Evolutionary conservation across 2,113 vertebrate genomes (phyloP).

Genomic region (Leptobrachium leishanense): DNA sequence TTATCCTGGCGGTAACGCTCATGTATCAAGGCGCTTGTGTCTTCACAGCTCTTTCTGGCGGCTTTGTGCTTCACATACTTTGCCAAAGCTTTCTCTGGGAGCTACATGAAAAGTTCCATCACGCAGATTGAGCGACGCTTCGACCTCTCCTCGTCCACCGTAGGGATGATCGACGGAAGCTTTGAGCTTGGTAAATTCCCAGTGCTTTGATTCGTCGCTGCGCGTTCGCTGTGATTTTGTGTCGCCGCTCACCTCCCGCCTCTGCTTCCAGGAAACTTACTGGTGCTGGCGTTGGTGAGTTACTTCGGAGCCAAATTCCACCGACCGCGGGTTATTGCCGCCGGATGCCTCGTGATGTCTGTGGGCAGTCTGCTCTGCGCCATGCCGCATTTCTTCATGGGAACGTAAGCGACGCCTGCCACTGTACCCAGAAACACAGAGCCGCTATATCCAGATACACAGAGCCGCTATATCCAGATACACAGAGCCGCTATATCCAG

Average conservation of each 20-base stretch:
- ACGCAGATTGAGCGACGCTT: slow-evolving; percentile 93
- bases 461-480: not conserved
- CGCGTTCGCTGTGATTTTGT: rapidly evolving
- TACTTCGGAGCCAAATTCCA: slow-evolving; percentile 89
- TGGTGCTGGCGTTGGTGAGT: slow-evolving; percentile 86
- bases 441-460: not conserved
- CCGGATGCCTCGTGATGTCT: slow-evolving; percentile 80
- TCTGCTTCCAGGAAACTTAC: slow-evolving; percentile 79
- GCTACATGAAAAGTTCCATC: slow-evolving; percentile 86
- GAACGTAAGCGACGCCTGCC: slow-evolving; percentile 73
- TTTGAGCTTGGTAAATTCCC: slow-evolving; percentile 87
- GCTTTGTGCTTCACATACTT: slow-evolving; percentile 81
- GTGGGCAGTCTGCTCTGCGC: slow-evolving; percentile 76
- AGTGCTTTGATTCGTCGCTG: not conserved
- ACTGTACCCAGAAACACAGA: not conserved
- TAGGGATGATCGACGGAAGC: slow-evolving; percentile 83
- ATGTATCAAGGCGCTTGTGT: not conserved
- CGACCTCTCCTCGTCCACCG: slow-evolving; percentile 74
- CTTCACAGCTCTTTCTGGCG: slow-evolving; percentile 76
- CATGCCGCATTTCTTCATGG: slow-evolving; percentile 94
- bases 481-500: not conserved
- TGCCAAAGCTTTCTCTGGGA: slow-evolving; percentile 72
- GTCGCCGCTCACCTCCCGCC: slow-evolving; percentile 9
- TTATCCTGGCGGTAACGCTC: too few species aligned
- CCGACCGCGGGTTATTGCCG: slow-evolving; percentile 81